Conservation (phyloP, 2,888 invertebrate species). For the Tachina fera region DNA sequence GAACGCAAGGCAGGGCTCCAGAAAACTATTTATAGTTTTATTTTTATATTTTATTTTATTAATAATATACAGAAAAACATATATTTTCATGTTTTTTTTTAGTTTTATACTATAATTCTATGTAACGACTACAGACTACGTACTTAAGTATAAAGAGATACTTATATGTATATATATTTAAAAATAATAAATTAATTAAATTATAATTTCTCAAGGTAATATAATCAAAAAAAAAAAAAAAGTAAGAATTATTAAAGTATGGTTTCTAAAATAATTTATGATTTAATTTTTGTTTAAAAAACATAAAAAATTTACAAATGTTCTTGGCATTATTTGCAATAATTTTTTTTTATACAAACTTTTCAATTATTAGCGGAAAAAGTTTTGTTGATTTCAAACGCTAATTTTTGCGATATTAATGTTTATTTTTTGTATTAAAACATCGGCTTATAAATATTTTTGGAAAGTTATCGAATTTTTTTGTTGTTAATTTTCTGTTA, state of each 20-base stretch:
- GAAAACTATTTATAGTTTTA: background rate
- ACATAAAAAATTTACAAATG: background rate
- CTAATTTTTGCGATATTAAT: background rate
- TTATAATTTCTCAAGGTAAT: conserved; percentile 24
- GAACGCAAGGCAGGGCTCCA: no score
- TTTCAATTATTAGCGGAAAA: background rate
- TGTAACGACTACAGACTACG: conserved; percentile 54
- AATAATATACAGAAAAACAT: conserved; percentile 62
- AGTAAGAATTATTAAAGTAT: background rate
- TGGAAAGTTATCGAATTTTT: background rate
- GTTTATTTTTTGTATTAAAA: conserved; percentile 5
- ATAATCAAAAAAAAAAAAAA: conserved; percentile 9
- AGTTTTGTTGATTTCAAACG: background rate
- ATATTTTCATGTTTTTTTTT: conserved; percentile 32
- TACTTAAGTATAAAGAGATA: conserved; percentile 37
- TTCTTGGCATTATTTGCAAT: conserved; percentile 16
- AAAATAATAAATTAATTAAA: conserved; percentile 62
- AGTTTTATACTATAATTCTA: conserved; percentile 45
- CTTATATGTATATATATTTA: background rate
- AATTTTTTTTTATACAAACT: conserved; percentile 3
- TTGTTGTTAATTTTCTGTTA: background rate
- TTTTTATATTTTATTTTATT: conserved; percentile 41
- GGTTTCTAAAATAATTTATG: background rate
- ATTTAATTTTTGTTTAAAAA: background rate
- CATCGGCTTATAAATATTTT: background rate